Base-by-base conservation (phyloP, 2,888 invertebrate species). In the Ectemnius cavifrons region DNA sequence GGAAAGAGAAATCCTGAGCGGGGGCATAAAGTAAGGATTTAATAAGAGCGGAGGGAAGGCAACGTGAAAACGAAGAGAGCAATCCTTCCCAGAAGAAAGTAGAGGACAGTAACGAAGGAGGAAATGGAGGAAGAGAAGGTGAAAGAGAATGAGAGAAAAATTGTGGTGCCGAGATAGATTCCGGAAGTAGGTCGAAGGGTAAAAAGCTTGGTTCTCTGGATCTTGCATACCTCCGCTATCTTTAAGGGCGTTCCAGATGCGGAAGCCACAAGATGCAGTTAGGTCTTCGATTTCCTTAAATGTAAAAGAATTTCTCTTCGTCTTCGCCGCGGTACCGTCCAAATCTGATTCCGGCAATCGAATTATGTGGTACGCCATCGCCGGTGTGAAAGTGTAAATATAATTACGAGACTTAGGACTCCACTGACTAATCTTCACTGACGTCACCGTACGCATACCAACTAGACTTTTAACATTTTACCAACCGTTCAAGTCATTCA, bases 21-120 rank as follows among this genome's bases (percentile, higher is more conserved):
- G 63, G 63, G 46, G 71, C 72, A 79, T 80, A 75, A 79, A 63
- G 67, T 66, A 70, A 65, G 72, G 72, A 73, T 82, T 84, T 82
- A 84, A 84, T 83, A 79, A 82, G 69, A 70, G 66, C 62, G 63
- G 66, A 68, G 75, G 76, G 78, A 61, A 52, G 63, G 37, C 37
- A 45, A 56, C 20, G 45, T 14, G 52, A 2, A 52, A 14, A 52
- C 52, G 52, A 52, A 52, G 4, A 13, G 16, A 52, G 16, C 37
- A 37, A 8, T 37, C 8, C 37, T 37, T 37, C 37, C 16, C 52
- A 52, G 52, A 52, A 52, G 37, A 37, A 52, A n/a, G 52, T 6
- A 4, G 52, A 52, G 13, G 52, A 52, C 52, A 23, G 28, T n/a
- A 16, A 28, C 18, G 57, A 57, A 3, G 37, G 56, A 63, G 23